A percentile compares a stretch with the other conserved stretches of the same genome.
Evolutionary conservation across 2,888 invertebrate species (phyloP).

Genomic region (Vanessa cardui): DNA sequence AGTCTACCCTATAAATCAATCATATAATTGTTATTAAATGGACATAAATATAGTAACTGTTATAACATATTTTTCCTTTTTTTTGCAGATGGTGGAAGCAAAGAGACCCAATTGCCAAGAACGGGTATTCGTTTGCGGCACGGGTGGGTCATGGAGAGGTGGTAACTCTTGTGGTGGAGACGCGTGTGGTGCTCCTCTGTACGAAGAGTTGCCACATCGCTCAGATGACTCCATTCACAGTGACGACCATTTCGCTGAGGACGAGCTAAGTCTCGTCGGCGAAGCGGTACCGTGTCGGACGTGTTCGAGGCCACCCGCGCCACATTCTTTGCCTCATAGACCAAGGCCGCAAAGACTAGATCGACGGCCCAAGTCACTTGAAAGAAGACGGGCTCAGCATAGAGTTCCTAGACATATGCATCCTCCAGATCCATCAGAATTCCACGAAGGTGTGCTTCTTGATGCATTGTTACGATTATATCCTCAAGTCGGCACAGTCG

Average conservation of each 20-base stretch:
- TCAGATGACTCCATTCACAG: conserved; percentile 85
- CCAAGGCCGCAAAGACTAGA: conserved; percentile 84
- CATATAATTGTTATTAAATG: too few species aligned
- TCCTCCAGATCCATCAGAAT: conserved; percentile 89
- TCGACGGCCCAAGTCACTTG: conserved; percentile 81
- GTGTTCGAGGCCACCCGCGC: conserved; percentile 78
- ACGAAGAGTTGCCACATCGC: conserved; percentile 88
- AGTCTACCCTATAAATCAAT: too few species aligned
- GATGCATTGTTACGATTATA: conserved; percentile 88
- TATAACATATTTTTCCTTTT: conserved; percentile 34
- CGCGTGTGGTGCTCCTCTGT: conserved; percentile 87
- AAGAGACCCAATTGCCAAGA: conserved; percentile 83
- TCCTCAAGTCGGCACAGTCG: conserved; percentile 87
- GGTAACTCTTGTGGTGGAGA: conserved; percentile 74
- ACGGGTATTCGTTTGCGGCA: conserved; percentile 87
- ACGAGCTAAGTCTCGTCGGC: conserved; percentile 85
- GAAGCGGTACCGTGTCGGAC: conserved; percentile 77
- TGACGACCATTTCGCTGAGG: conserved; percentile 93
- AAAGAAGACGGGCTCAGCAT: conserved; percentile 73
- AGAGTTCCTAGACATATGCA: conserved; percentile 80
- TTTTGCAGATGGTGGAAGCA: conserved; percentile 87
- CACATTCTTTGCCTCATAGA: conserved; percentile 80
- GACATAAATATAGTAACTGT: not conserved
- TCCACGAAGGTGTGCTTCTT: conserved; percentile 90
- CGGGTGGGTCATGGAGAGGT: conserved; percentile 82